Evolutionary conservation across 1,140 invertebrate species (phyloP).

Genomic region (Drosophila kikkawai): DNA sequence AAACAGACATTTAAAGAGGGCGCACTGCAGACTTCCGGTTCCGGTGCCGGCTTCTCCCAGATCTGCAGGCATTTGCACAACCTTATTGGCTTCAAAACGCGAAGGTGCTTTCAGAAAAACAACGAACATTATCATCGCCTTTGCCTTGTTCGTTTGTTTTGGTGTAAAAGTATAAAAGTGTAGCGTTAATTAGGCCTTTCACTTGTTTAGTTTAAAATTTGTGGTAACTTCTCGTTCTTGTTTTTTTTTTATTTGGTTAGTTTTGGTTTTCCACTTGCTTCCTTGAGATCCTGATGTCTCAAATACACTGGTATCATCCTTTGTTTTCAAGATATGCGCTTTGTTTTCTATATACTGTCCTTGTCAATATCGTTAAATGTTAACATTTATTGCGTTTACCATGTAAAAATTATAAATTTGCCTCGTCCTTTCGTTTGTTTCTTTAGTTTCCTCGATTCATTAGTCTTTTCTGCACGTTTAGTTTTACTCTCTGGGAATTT

Average conservation of each 20-base stretch:
- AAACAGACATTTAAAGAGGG: slow-evolving; percentile 77
- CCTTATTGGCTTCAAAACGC: slow-evolving; percentile 77
- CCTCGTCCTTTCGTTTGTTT: slow-evolving; percentile 36
- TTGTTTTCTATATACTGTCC: slow-evolving; percentile 63
- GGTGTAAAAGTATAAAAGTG: slow-evolving; percentile 84
- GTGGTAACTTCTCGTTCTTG: slow-evolving; percentile 63
- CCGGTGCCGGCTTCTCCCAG: neutral
- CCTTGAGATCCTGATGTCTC: slow-evolving; percentile 24
- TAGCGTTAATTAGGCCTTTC: slow-evolving; percentile 66
- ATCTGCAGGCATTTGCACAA: slow-evolving; percentile 75
- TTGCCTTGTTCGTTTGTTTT: slow-evolving; percentile 50
- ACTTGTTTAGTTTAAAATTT: slow-evolving; percentile 70
- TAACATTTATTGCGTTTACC: slow-evolving; percentile 78
- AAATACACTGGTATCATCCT: slow-evolving; percentile 27
- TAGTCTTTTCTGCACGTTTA: slow-evolving; percentile 69
- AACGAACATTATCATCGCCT: slow-evolving; percentile 30
- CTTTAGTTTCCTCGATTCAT: slow-evolving; percentile 36
- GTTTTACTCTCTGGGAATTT: slow-evolving; percentile 54
- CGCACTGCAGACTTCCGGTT: slow-evolving; percentile 52
- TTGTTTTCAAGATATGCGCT: slow-evolving; percentile 77
- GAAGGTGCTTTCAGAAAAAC: slow-evolving; percentile 67
- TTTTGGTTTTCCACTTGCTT: slow-evolving; percentile 30
- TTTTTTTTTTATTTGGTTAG: slow-evolving; percentile 10
- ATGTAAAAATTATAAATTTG: slow-evolving; percentile 83
- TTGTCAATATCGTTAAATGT: slow-evolving; percentile 62